phyloP scores from a whole-genome alignment of 2,113 vertebrate species.

The Rhizomys pruinosus region DNA sequence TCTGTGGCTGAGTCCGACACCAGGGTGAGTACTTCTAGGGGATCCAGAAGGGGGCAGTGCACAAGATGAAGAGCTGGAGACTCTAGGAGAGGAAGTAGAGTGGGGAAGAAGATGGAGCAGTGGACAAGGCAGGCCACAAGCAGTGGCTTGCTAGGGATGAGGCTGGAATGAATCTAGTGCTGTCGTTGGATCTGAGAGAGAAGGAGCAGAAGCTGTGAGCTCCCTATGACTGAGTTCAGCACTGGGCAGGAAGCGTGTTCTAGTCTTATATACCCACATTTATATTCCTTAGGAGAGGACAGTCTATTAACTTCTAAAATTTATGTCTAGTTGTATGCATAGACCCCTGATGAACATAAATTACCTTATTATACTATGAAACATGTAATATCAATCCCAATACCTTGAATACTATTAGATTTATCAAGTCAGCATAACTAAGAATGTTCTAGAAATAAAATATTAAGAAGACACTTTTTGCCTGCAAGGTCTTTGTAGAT shows the following conservation, averaged over 20 bases:
- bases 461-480: not conserved
- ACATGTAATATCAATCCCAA: no score
- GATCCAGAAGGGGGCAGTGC: not conserved
- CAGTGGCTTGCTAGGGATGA: not conserved
- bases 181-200: not conserved
- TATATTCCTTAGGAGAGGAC: not conserved
- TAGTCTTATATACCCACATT: not conserved
- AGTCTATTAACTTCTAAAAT: not conserved
- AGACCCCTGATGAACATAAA: not conserved
- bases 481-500: not conserved
- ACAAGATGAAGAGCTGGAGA: not conserved
- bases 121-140: not conserved
- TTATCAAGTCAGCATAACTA: not conserved
- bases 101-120: not conserved
- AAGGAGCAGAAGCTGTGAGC: not conserved
- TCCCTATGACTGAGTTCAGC: not conserved
- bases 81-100: not conserved
- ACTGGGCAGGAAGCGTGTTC: no score
- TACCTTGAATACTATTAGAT: not conserved
- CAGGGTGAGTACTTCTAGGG: not conserved
- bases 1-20: not conserved
- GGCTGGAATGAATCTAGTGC: not conserved
- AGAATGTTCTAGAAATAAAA: not conserved
- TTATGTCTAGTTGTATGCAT: not conserved
- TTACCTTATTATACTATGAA: not conserved